These are phyloP conservation scores for Battus philenor DNA, from an alignment of 1,140 invertebrate genomes.

Conservation along the genomic window DNA sequence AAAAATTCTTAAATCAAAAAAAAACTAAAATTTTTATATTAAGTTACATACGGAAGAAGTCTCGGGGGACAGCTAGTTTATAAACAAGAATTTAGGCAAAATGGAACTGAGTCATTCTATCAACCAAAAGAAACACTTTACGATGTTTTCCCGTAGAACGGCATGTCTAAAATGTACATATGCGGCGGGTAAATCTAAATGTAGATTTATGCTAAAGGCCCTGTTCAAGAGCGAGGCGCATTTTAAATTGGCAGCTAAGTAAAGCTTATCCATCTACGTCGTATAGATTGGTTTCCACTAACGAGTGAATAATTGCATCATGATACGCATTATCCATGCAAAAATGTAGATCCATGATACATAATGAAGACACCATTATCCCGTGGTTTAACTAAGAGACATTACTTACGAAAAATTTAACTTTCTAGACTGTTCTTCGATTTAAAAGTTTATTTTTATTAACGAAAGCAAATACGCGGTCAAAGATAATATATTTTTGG, in stretches of 20 bases:
- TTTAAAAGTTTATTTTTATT: no score
- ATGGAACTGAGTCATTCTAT: neutral
- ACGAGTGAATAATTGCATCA: slow-evolving; percentile 70
- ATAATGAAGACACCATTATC: slow-evolving; percentile 48
- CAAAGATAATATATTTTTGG: no score
- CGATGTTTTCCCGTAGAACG: neutral
- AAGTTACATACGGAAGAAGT: no score
- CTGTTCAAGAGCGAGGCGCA: slow-evolving; percentile 28
- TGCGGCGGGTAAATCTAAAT: slow-evolving; percentile 27
- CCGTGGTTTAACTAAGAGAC: slow-evolving; percentile 31
- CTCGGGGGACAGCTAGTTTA: neutral
- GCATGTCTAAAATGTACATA: neutral
- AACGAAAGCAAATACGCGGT: no score
- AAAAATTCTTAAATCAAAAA: no score
- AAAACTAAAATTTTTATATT: neutral
- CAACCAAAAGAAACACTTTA: neutral
- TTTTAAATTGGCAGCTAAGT: slow-evolving; percentile 39
- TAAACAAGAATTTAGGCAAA: neutral
- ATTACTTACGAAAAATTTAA: no score
- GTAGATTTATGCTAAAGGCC: slow-evolving; percentile 36
- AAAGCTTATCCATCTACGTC: slow-evolving; percentile 27
- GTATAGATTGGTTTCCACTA: slow-evolving; percentile 56
- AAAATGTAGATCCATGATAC: slow-evolving; percentile 64
- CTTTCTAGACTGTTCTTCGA: no score
- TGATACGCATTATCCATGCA: slow-evolving; percentile 70